Evolutionary conservation across 2,888 invertebrate genomes (phyloP).

Genomic region (Drosophila mayaguana): DNA sequence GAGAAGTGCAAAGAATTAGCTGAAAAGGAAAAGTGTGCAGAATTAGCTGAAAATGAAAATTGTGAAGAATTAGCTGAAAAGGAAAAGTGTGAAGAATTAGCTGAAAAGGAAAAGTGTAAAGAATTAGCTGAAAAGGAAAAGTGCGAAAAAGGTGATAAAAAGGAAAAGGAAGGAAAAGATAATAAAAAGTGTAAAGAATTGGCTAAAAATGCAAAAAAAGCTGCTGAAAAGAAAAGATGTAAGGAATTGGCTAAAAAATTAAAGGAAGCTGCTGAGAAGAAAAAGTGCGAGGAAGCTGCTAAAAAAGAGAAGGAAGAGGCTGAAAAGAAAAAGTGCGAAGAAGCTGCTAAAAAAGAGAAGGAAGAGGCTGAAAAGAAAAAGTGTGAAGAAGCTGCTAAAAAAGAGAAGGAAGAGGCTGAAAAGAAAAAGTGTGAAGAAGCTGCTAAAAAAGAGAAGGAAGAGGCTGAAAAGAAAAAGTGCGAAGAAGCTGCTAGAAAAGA

Average conservation of each 20-base stretch:
- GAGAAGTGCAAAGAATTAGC: not conserved
- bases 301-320: not conserved
- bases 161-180: not conserved
- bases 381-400: not conserved
- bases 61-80: not conserved
- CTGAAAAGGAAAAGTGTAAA: not conserved
- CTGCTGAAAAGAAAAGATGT: not conserved
- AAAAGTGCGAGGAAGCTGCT: not conserved
- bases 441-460: not conserved
- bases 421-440: not conserved
- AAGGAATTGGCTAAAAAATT: not conserved
- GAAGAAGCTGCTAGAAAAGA: not conserved
- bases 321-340: not conserved
- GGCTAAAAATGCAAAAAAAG: not conserved
- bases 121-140: not conserved
- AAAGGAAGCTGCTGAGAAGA: not conserved
- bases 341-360: not conserved
- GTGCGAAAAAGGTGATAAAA: not conserved
- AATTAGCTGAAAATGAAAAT: not conserved
- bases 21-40: not conserved
- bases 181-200: not conserved
- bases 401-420: constrained; percentile 3
- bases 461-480: not conserved
- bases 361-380: constrained; percentile 2
- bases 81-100: not conserved